Evolutionary conservation across 2,113 vertebrate genomes (phyloP), one percentile per base, ranked within the genome.

Genomic region (Crotalus tigris): DNA sequence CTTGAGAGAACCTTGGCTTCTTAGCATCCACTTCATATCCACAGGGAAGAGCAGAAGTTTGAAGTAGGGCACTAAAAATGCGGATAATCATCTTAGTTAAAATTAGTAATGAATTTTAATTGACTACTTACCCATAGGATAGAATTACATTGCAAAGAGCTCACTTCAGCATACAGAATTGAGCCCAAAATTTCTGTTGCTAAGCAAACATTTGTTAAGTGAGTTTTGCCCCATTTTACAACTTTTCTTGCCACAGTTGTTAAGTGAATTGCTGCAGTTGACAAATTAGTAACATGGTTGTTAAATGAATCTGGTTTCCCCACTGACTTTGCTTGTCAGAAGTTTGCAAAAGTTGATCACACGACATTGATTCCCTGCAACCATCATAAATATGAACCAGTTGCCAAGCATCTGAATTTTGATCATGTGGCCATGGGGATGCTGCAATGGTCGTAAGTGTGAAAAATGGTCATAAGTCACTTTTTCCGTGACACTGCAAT

Each of bases 51-150:
- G 91, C 95, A 95, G 57, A 97, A 96, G 94, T 97, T 95, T 94
- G 96, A 96, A 95, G 92, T 96, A 93, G 96, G 95, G 86, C 93
- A 97, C 89, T 91, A 96, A 96, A 97, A 97, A 96, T 95, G 96
- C 92, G 95, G 23, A 96, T 96, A 96, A 96, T 96, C 90, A 95
- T 94, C 95, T 97, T 97, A 96, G 95, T 97, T 96, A 96, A 97
- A 97, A 95, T 95, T 96, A 97, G 95, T 97, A 98, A 97, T 97
- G 96, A 96, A 97, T 97, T 96, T 97, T 97, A 97, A 98, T 98
- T 97, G 96, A 95, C 93, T 92, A 95, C 95, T 98, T 97, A 97
- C 97, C 97, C 97, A 95, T 95, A 97, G 97, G 96, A 97, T 97
- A 92, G 92, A 95, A 93, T 86, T 96, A 94, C 96, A 94, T 85